Base-by-base conservation (phyloP, 2,888 invertebrate genomes). In the Hemistola chrysoprasaria region DNA sequence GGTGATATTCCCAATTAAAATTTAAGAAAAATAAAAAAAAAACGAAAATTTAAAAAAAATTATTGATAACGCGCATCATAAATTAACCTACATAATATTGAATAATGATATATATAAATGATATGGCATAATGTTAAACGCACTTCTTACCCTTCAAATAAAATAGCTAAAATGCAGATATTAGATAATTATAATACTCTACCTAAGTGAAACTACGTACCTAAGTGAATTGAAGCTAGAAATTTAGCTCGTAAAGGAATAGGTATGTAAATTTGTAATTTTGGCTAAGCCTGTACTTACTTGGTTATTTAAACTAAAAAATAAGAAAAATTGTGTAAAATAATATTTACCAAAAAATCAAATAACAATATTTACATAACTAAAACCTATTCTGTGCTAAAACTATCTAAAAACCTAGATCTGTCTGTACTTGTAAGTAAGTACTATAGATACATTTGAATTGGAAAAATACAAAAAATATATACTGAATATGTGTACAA, bases 201-300 rank as follows among this genome's bases (percentile, higher is more conserved):
- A 53, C 37, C 40, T 62, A 62, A 36, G 34, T 51, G 53, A 56
- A 53, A 50, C 28, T 48, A n/a, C n/a, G n/a, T n/a, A n/a, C n/a
- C n/a, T n/a, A n/a, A n/a, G n/a, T n/a, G n/a, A 16, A 16, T 16
- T 16, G 16, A 16, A 16, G 4, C 16, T 16, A 16, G 16, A n/a
- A 65, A 41, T 69, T 66, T 72, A 74, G 66, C 71, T 69, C 60
- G 54, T 52, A 53, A 3, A 22, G 36, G 36, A 32, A 27, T 42
- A 36, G 23, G 26, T 22, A 21, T 20, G 6, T 31, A 25, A 20
- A 21, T 34, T 27, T 6, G 11, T 3, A 10, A 23, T 7, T n/a
- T 28, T 40, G 24, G 34, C 30, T 29, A 28, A 34, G 33, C 29
- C 11, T n/a, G n/a, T n/a, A n/a, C n/a, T n/a, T n/a, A n/a, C n/a